Evolutionary conservation across 2,888 invertebrate species (phyloP), one percentile per base, ranked within the genome.

Genomic region (Serrognathus titanus): DNA sequence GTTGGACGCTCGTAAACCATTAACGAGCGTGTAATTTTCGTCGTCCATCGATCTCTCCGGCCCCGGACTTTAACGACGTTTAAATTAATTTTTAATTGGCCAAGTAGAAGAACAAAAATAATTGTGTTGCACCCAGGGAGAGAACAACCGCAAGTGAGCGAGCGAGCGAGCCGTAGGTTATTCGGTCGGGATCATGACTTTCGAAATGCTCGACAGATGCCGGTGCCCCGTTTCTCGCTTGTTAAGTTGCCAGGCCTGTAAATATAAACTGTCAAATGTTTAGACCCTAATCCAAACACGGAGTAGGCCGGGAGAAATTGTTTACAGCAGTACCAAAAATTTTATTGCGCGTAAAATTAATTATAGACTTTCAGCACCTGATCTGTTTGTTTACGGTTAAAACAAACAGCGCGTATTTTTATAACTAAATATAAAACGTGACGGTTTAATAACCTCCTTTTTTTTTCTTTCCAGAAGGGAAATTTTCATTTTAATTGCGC

Each of bases 201-300:
- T 61, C 6, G 51, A 59, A 61, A 61, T 59, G 55, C 48, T 52
- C 40, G 61, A 59, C 61, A 59, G 61, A 61, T 61, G 61, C 57
- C 53, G 41, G 24, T 7, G 52, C 31, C 16, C 56, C 37, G 58
- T 59, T 61, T 57, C 59, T 61, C 54, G 61, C 59, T 62, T 58
- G 62, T 62, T 62, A 62, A 53, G 59, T 53, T 59, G 55, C 53
- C 57, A 55, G 57, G 53, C 57, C 59, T 49, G 59, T 59, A 59
- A 59, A 61, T 57, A 57, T 59, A 61, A 61, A 59, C 61, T 61
- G 61, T 61, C 61, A 61, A 61, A 61, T 55, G 59, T 61, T 59
- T 58, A 57, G 59, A 61, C 59, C 61, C 55, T 60, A 61, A 59
- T 59, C 61, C 61, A 62, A 62, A 62, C 59, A 54, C 36, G 56